These are phyloP conservation scores for Muntiacus reevesi DNA, from an alignment of 2,113 vertebrate species.

Conservation along the genomic window DNA sequence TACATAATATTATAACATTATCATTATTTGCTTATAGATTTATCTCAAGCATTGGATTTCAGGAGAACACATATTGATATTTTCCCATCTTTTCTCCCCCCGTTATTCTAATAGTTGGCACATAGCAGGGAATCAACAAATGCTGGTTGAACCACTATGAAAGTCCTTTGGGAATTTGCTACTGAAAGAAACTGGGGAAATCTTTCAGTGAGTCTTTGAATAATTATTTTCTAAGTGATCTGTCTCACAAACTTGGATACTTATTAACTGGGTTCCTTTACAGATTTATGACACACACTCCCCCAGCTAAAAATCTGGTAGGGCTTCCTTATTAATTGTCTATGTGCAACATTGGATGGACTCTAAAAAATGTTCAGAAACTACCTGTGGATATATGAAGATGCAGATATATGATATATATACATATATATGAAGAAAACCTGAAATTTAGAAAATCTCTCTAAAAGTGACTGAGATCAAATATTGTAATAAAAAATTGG, in stretches of 20 bases:
- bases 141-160: not conserved
- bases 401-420: not conserved
- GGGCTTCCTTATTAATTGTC: not conserved
- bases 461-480: not conserved
- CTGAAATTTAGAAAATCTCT: not conserved
- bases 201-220: not conserved
- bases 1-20: not conserved
- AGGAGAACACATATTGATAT: not conserved
- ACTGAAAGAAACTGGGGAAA: not conserved
- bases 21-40: not conserved
- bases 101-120: not conserved
- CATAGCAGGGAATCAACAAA: not conserved
- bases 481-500: not conserved
- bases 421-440: not conserved
- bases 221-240: not conserved
- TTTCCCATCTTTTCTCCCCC: not conserved
- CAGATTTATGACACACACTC: not conserved
- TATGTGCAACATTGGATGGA: not conserved
- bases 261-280: not conserved
- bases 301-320: not conserved
- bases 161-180: not conserved
- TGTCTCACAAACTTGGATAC: not conserved
- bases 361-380: not conserved
- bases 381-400: not conserved
- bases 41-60: not conserved